These are phyloP conservation scores for Palythoa heliodiscus DNA, from an alignment of 92 coral and sea anemone species.

Conservation along the genomic window DNA sequence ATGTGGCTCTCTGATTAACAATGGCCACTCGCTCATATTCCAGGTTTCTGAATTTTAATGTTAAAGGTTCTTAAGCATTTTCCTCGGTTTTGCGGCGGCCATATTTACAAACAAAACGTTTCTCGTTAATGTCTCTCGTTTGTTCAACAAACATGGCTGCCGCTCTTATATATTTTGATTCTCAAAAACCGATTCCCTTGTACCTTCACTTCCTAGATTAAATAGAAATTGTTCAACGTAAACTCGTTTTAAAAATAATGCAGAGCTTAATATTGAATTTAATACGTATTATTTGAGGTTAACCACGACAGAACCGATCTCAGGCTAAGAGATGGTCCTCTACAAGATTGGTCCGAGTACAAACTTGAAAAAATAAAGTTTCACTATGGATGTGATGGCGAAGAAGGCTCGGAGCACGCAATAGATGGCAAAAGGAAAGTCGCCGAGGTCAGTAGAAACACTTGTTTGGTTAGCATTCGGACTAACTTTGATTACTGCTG, in stretches of 20 bases:
- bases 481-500: not conserved
- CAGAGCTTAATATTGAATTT: too few species aligned
- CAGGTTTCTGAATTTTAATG: not conserved
- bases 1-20: constrained; percentile 53
- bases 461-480: not conserved
- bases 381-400: constrained; percentile 55
- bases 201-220: too few species aligned
- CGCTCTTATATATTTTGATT: too few species aligned
- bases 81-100: not conserved
- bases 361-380: constrained; percentile 40
- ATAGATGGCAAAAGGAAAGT: constrained; percentile 45
- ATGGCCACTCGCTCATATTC: constrained; percentile 56
- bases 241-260: not conserved
- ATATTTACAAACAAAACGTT: not conserved
- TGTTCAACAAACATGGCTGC: too few species aligned
- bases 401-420: constrained; percentile 53
- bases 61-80: not conserved
- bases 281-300: constrained; percentile 1
- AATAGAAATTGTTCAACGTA: not conserved
- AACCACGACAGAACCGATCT: constrained; percentile 33
- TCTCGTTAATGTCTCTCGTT: not conserved
- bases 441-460: constrained; percentile 46
- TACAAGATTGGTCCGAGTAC: constrained; percentile 40
- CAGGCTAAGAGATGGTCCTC: constrained; percentile 52
- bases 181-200: too few species aligned